Percentiles rank a stretch among this genome's conserved stretches.
These are phyloP conservation scores for Atrina japonica DNA, from an alignment of 2,888 invertebrate genomes.

Conservation along the genomic window DNA sequence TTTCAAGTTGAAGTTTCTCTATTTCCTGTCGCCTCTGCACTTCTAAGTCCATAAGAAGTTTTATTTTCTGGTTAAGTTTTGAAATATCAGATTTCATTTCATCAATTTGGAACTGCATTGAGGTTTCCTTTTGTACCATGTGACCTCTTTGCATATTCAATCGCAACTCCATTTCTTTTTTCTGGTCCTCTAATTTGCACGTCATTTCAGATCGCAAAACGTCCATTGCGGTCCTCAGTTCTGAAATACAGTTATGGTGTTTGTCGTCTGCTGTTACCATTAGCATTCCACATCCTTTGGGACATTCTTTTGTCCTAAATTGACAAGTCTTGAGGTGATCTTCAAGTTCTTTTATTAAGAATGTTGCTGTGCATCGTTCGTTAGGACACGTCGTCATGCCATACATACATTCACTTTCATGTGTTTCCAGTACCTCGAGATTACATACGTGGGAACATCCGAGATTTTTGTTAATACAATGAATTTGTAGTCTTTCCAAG, in stretches of 20 bases:
- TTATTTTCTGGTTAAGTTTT: slow-evolving; percentile 55
- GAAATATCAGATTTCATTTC: slow-evolving; percentile 64
- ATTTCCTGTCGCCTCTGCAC: slow-evolving; percentile 62
- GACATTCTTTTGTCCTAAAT: slow-evolving; percentile 60
- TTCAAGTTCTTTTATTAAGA: slow-evolving; percentile 51
- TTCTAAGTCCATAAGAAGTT: slow-evolving; percentile 65
- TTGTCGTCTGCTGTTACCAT: slow-evolving; percentile 55
- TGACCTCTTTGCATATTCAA: slow-evolving; percentile 73
- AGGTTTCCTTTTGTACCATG: slow-evolving; percentile 72
- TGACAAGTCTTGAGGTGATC: slow-evolving; percentile 59
- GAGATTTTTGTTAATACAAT: slow-evolving; percentile 57
- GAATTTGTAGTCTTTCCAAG: slow-evolving; percentile 61
- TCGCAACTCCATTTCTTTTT: slow-evolving; percentile 68
- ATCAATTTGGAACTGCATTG: slow-evolving; percentile 66
- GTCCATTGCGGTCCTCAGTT: slow-evolving; percentile 67
- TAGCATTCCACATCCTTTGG: slow-evolving; percentile 68
- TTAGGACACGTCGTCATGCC: slow-evolving; percentile 62
- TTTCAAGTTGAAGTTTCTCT: slow-evolving; percentile 64
- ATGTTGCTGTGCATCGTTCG: slow-evolving; percentile 57
- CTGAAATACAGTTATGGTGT: slow-evolving; percentile 72
- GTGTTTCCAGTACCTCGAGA: slow-evolving; percentile 61
- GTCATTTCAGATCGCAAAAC: slow-evolving; percentile 69
- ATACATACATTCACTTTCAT: slow-evolving; percentile 62
- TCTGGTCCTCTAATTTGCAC: slow-evolving; percentile 69
- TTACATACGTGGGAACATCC: slow-evolving; percentile 63